Evolutionary conservation across 2,888 invertebrate genomes (phyloP).

Genomic region (Arge pagana): DNA sequence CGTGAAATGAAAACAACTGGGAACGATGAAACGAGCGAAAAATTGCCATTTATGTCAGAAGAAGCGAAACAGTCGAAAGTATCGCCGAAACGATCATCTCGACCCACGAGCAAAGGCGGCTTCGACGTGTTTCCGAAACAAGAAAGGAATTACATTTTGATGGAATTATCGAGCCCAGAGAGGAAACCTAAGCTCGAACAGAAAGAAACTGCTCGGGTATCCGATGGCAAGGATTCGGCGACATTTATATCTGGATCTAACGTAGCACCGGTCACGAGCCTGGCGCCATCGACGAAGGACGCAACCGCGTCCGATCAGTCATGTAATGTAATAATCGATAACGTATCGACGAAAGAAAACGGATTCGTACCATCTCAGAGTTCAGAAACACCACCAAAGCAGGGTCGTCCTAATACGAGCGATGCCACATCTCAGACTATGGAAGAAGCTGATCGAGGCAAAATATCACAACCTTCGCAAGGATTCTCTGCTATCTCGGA

Average conservation of each 20-base stretch:
- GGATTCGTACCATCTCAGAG: background rate
- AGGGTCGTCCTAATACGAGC: background rate
- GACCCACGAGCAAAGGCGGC: slow-evolving; percentile 32
- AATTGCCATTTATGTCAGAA: slow-evolving; percentile 2
- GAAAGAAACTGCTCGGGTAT: slow-evolving; percentile 5
- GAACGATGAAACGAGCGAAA: background rate
- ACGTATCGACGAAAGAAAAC: background rate
- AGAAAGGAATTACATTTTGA: slow-evolving; percentile 45
- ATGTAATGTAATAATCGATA: slow-evolving; percentile 11
- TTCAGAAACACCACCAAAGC: slow-evolving; percentile 3
- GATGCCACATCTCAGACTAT: background rate
- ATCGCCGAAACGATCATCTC: slow-evolving; percentile 26
- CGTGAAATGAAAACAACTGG: background rate
- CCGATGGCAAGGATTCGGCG: slow-evolving; percentile 1
- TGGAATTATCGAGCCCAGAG: slow-evolving; percentile 44
- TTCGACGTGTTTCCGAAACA: slow-evolving; percentile 43
- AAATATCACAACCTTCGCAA: background rate
- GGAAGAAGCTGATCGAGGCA: background rate
- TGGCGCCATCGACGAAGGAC: slow-evolving; percentile 1
- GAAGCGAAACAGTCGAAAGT: slow-evolving; percentile 10
- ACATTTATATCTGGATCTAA: background rate
- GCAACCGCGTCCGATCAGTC: slow-evolving; percentile 4
- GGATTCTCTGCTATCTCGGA: background rate
- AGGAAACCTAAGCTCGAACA: slow-evolving; percentile 30
- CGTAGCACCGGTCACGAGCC: slow-evolving; percentile 3